Conservation (phyloP, 2,888 invertebrate species). For the Drosophila atripex region DNA sequence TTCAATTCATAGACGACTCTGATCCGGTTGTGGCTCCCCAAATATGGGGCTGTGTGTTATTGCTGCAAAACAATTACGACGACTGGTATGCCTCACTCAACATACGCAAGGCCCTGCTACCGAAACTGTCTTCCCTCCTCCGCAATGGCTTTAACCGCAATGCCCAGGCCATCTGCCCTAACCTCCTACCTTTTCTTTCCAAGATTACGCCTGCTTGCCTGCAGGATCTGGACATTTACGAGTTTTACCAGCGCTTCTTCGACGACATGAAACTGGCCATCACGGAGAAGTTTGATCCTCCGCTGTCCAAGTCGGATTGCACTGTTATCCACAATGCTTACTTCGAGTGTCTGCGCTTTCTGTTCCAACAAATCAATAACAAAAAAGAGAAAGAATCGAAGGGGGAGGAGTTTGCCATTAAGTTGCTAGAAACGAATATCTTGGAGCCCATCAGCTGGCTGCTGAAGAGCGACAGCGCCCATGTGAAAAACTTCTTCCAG, state of each 20-base stretch:
- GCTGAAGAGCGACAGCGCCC: constrained; percentile 81
- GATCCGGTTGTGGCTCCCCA: constrained; percentile 88
- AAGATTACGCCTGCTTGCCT: constrained; percentile 83
- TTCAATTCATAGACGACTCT: constrained; percentile 88
- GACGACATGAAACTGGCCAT: constrained; percentile 87
- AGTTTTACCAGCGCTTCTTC: constrained; percentile 88
- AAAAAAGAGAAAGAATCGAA: constrained; percentile 46
- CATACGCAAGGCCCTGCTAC: constrained; percentile 89
- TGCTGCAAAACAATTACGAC: constrained; percentile 86
- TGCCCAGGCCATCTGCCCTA: constrained; percentile 89
- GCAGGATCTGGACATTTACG: constrained; percentile 71
- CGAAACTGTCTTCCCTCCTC: constrained; percentile 88
- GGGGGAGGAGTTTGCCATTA: constrained; percentile 50
- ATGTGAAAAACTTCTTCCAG: constrained; percentile 84
- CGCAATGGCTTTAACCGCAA: constrained; percentile 91
- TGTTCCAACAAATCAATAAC: constrained; percentile 85
- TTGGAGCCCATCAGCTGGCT: constrained; percentile 84
- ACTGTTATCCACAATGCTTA: constrained; percentile 88
- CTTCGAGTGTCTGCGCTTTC: constrained; percentile 90
- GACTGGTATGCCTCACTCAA: constrained; percentile 86
- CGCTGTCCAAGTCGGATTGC: constrained; percentile 86
- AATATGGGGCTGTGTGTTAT: constrained; percentile 90
- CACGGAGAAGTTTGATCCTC: constrained; percentile 85
- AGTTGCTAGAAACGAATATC: constrained; percentile 72
- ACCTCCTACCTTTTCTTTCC: constrained; percentile 91